These are phyloP conservation scores for Troides aeacus DNA, from an alignment of 2,888 invertebrate species.

Conservation along the genomic window DNA sequence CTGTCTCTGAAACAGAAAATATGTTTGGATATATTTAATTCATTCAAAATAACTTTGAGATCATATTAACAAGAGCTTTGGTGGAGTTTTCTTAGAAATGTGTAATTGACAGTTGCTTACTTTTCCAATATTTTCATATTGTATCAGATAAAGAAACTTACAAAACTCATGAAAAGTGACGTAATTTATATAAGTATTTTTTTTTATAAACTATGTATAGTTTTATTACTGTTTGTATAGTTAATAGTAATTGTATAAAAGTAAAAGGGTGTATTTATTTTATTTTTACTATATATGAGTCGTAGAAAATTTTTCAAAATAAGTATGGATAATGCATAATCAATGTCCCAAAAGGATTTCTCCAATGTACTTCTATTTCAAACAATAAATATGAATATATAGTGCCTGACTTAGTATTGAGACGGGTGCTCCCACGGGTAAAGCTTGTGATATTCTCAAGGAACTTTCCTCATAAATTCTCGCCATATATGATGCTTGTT, in stretches of 20 bases:
- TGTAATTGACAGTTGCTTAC: slow-evolving; percentile 17
- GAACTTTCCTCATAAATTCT: slow-evolving; percentile 78
- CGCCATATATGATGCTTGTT: slow-evolving; percentile 77
- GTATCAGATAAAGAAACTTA: not conserved
- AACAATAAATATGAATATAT: slow-evolving; percentile 63
- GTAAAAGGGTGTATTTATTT: too few species aligned
- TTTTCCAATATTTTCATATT: slow-evolving; percentile 16
- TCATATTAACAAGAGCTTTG: slow-evolving; percentile 5
- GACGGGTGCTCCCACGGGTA: slow-evolving; percentile 53
- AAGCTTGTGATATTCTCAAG: slow-evolving; percentile 64
- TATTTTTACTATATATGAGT: too few species aligned
- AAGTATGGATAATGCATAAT: slow-evolving; percentile 13
- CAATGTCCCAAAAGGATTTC: slow-evolving; percentile 21
- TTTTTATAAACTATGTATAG: not conserved
- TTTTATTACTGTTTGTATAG: too few species aligned
- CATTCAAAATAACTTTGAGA: not conserved
- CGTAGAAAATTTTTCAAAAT: not conserved
- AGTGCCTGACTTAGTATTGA: slow-evolving; percentile 50
- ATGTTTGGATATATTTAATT: not conserved
- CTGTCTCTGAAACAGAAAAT: not conserved
- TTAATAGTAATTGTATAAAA: too few species aligned
- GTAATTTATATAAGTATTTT: not conserved
- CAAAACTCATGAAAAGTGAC: not conserved
- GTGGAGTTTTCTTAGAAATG: slow-evolving; percentile 7
- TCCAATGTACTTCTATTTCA: slow-evolving; percentile 22